Conservation (phyloP, 2,888 invertebrate species). For the Aleiodes alternator region DNA sequence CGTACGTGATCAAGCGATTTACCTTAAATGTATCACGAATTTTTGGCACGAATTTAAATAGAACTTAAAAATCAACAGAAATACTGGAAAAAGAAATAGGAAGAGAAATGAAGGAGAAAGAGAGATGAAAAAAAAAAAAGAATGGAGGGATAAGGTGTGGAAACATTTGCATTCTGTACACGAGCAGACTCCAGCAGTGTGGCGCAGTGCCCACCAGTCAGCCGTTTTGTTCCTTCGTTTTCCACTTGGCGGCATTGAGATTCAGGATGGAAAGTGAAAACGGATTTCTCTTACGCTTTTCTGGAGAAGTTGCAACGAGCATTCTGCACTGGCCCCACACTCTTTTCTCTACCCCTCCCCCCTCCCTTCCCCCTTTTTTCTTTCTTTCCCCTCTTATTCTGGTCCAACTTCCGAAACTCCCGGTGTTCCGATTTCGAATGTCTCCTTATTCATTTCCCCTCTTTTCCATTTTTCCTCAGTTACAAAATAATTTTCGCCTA, state of each 20-base stretch:
- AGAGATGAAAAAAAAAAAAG: constrained; percentile 14
- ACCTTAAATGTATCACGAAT: constrained; percentile 15
- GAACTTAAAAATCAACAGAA: constrained; percentile 46
- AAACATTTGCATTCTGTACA: constrained; percentile 61
- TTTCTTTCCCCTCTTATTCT: constrained; percentile 7
- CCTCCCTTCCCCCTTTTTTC: background rate
- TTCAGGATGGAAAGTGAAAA: constrained; percentile 66
- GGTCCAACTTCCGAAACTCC: constrained; percentile 3
- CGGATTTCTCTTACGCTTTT: constrained; percentile 60
- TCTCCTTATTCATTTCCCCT: constrained; percentile 20
- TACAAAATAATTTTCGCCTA: background rate
- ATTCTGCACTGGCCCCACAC: constrained; percentile 28
- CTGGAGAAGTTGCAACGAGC: constrained; percentile 42
- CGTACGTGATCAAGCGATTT: background rate
- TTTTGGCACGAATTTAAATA: constrained; percentile 31
- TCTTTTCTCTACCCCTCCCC: background rate
- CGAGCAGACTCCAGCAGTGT: constrained; percentile 55
- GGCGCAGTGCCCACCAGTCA: constrained; percentile 56
- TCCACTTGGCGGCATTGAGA: constrained; percentile 60
- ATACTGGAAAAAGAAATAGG: constrained; percentile 43
- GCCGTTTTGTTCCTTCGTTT: constrained; percentile 59
- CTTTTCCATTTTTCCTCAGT: background rate
- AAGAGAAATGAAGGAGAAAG: constrained; percentile 30
- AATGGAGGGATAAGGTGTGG: constrained; percentile 45
- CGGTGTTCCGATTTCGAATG: constrained; percentile 6